Conservation (phyloP, 2,797 vertebrate genomes). For the Pempheris klunzingeri region DNA sequence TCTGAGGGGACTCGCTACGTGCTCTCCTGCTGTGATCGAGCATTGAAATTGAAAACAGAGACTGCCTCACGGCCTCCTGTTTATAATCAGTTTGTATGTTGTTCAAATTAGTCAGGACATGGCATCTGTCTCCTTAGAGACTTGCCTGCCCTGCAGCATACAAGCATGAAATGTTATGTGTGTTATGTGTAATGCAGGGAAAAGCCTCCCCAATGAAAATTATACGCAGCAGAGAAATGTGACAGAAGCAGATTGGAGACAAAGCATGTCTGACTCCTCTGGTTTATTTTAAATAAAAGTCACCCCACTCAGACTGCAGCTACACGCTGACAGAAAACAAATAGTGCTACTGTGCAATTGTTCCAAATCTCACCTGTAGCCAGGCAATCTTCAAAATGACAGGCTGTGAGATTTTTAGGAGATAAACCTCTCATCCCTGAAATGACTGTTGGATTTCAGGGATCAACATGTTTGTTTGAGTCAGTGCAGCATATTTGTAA, state of each 20-base stretch:
- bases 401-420: constrained; percentile 9
- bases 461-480: constrained; percentile 13
- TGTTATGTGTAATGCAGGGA: constrained; percentile 23
- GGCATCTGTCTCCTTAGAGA: constrained; percentile 61
- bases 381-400: constrained; percentile 31
- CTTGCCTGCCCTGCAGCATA: constrained; percentile 44
- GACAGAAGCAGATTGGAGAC: constrained; percentile 22
- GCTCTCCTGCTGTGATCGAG: constrained; percentile 24
- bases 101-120: constrained; percentile 66
- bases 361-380: constrained; percentile 25
- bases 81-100: constrained; percentile 66
- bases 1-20: constrained; percentile 15
- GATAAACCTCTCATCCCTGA: constrained; percentile 43
- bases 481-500: not conserved
- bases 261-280: constrained; percentile 1
- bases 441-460: constrained; percentile 44
- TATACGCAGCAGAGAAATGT: not conserved
- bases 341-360: not conserved
- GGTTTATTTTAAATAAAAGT: constrained; percentile 44
- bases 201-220: constrained; percentile 18
- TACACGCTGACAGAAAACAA: constrained; percentile 3
- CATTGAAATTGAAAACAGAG: constrained; percentile 41
- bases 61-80: constrained; percentile 40
- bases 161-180: constrained; percentile 42
- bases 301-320: not conserved